Conservation (phyloP, 2,113 vertebrate genomes). For the Dasyurus viverrinus region DNA sequence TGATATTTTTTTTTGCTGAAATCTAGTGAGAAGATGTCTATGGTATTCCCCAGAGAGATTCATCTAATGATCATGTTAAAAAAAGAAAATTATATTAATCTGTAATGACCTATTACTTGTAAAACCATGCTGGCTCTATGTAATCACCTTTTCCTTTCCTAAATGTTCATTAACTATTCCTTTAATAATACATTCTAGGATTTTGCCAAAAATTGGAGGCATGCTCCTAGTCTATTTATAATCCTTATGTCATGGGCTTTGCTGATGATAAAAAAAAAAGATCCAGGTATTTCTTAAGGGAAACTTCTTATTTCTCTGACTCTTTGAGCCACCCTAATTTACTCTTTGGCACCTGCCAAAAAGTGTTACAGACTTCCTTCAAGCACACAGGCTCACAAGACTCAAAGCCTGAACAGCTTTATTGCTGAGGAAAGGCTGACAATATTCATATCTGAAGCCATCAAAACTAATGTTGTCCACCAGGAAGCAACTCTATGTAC, state of each 20-base stretch:
- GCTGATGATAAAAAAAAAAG: neutral
- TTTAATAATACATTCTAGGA: neutral
- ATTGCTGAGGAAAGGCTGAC: neutral
- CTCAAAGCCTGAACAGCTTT: neutral
- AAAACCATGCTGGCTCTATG: neutral
- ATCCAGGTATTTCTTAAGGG: neutral
- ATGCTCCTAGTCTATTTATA: neutral
- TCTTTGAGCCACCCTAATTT: neutral
- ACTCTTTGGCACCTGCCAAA: neutral
- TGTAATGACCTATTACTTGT: neutral
- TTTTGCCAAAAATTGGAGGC: neutral
- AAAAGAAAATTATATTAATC: neutral
- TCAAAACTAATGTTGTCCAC: neutral
- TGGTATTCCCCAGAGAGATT: neutral
- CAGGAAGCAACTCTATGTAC: neutral
- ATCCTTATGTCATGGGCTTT: neutral
- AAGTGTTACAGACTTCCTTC: neutral
- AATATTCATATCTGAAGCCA: neutral
- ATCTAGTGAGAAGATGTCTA: neutral
- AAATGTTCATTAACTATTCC: neutral
- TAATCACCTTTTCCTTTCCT: neutral
- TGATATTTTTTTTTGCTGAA: neutral
- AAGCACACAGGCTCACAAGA: neutral
- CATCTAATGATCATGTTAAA: neutral
- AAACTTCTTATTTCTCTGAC: neutral